Evolutionary conservation across 2,797 vertebrate genomes (phyloP), one percentile per base, ranked within the genome.

Genomic region (Sandelia bainsii): DNA sequence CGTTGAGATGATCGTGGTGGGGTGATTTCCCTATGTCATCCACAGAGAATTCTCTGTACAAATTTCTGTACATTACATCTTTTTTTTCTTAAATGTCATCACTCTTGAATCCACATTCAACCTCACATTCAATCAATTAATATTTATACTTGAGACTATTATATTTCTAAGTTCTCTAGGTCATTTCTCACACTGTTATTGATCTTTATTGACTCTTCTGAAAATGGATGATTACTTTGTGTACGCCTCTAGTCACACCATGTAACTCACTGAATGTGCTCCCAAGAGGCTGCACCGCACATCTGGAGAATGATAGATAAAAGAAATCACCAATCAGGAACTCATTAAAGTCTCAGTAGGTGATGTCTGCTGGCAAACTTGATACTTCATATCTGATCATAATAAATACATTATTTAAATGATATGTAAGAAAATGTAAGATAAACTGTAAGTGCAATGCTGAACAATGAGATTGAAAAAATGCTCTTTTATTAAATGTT

Each of bases 1-100:
- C 25, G 2, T 25, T 79, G 94, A 95, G 87, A 95, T 95, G 92
- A 94, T 96, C 76, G 82, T 95, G 78, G 86, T 73, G 16, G 94
- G 75, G 19, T 88, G 94, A 8, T 66, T 95, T 29, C 39, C 5
- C 5, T 29, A 5, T 29, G 27, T 29, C 3, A 29, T 29, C 27
- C 4, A 29, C 27, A 34, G 32, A 34, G 9, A 34, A 34, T 34
- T 34, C 7, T 8, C 32, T 34, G 32, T 34, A 10, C 32, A 34
- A 34, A 34, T 34, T 9, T 34, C 9, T 34, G 32, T 8, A 34
- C 8, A 3, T 34, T 57, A 44, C 1, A 22, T n/a, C n/a, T 16
- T 3, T 9, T 46, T n/a, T n/a, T n/a, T 46, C 17, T 44, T 46
- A 19, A 0, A 3, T 52, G 25, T 56, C 62, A 70, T 74, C 69